Evolutionary conservation across 1,140 invertebrate genomes (phyloP).

Genomic region (Eulimnadia texana): DNA sequence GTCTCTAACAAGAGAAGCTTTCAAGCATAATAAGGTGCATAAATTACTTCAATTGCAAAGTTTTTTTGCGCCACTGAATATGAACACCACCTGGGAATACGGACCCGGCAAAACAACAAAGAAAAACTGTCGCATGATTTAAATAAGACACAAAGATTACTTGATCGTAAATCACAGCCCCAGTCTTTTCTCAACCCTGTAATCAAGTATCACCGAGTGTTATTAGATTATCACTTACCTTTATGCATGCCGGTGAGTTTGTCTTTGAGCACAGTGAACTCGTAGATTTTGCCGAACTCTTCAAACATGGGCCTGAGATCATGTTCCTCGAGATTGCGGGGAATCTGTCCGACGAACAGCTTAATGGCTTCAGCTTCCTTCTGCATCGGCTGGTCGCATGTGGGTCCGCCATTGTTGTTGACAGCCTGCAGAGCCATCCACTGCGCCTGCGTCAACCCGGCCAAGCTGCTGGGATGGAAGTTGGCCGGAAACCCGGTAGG

Average conservation of each 20-base stretch:
- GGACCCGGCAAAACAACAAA: too few relatives aligned
- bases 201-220: too few relatives aligned
- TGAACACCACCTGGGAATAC: too few relatives aligned
- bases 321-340: slow-evolving; percentile 73
- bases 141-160: too few relatives aligned
- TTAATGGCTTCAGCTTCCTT: slow-evolving; percentile 53
- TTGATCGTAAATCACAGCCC: too few relatives aligned
- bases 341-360: slow-evolving; percentile 85
- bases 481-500: background rate
- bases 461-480: too few relatives aligned
- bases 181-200: too few relatives aligned
- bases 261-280: slow-evolving; percentile 82
- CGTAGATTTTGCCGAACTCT: slow-evolving; percentile 83
- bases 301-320: slow-evolving; percentile 81
- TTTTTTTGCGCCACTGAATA: too few relatives aligned
- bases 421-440: background rate
- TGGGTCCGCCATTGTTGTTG: slow-evolving; percentile 1
- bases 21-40: too few relatives aligned
- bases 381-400: slow-evolving; percentile 10
- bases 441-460: slow-evolving; percentile 2
- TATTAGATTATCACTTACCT: slow-evolving; percentile 45
- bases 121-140: too few relatives aligned
- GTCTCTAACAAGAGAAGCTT: too few relatives aligned
- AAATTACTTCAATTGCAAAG: too few relatives aligned
- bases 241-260: slow-evolving; percentile 88